Evolutionary conservation across 2,888 invertebrate species (phyloP), one percentile per base, ranked within the genome.

Genomic region (Rotaria macrura): DNA sequence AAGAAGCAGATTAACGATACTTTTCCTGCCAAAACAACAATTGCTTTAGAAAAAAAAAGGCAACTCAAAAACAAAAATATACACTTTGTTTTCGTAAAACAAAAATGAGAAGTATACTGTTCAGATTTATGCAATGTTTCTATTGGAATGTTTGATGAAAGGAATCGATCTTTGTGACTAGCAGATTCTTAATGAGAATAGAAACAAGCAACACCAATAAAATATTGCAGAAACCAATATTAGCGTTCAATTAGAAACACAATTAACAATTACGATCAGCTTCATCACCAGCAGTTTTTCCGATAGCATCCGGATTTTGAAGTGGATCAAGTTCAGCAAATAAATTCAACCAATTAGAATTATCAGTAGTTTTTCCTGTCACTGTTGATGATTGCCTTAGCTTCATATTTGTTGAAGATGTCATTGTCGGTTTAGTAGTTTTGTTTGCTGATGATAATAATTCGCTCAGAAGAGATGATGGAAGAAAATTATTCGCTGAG

Each of bases 301-400:
- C 86, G 55, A 86, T 83, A 9, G 86, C 38, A 57, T 95, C 94
- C 72, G 95, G 95, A 92, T 96, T 95, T 23, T 95, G 93, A 54
- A 96, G 92, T 0, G 96, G 96, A 92, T 97, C 96, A 86, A 97
- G 91, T 91, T 96, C 96, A 65, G 96, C 95, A 92, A 97, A 96
- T 85, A 96, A 92, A 91, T 95, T 95, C 89, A 95, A 94, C 96
- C 96, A 97, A 3, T 92, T 88, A 1, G 87, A 38, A 83, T 87
- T 88, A 23, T 79, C 79, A 10, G 23, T 10, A 43, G 23, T 25
- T 34, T 65, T 65, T 14, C 34, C 34, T 79, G 79, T 79, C 12
- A 25, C 6, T 74, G 40, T 25, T 43, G 23, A 3, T 14, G 14
- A 10, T 25, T 40, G 43, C 34, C 43, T 79, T 10, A 43, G 9